Evolutionary conservation across 92 coral and sea anemone genomes (phyloP), one percentile per base, ranked within the genome.

Genomic region (Palythoa caribaeorum): DNA sequence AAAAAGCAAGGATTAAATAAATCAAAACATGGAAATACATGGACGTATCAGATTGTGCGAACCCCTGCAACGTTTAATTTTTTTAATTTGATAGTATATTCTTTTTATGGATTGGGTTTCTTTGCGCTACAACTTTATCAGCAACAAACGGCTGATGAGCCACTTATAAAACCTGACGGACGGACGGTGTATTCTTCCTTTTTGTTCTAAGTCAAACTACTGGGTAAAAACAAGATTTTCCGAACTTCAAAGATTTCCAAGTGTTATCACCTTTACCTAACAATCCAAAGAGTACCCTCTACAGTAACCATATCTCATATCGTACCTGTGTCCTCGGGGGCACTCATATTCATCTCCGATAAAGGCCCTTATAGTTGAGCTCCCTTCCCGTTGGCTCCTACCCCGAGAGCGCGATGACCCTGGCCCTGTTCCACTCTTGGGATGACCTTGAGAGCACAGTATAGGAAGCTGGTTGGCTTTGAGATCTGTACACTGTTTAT

Each of bases 271-370:
- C 63, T 12, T 12, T 57, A 9, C 11, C 11, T 7, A 35, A 9
- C 47, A 15, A 70, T 20, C 7, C 40, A 35, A 36, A 35, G 10
- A 10, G 2, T 14, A 70, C 47, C 14, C 6, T 70, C 47, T 35
- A 70, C 6, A 35, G 10, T n/a, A 65, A 0, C 75, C 3, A 28
- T 3, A 70, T 20, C 36, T n/a, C 28, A 44, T 39, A 6, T 17
- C 95, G 76, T 83, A 97, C 99, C 99, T 91, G 60, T 97, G 99
- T 52, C 99, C 99, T 76, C 99, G 93, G 0, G 99, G 97, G 83
- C 99, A 97, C 78, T 97, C 99, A 77, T 95, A 97, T 92, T 97
- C 99, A 53, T 94, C 90, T 80, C 99, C 99, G 77, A 97, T 88
- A 83, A 95, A 97, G 17, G 98, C 97, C 71, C 99, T 92, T 9